phyloP scores from a whole-genome alignment of 2,888 invertebrate genomes.

The Steinernema scapterisci region DNA sequence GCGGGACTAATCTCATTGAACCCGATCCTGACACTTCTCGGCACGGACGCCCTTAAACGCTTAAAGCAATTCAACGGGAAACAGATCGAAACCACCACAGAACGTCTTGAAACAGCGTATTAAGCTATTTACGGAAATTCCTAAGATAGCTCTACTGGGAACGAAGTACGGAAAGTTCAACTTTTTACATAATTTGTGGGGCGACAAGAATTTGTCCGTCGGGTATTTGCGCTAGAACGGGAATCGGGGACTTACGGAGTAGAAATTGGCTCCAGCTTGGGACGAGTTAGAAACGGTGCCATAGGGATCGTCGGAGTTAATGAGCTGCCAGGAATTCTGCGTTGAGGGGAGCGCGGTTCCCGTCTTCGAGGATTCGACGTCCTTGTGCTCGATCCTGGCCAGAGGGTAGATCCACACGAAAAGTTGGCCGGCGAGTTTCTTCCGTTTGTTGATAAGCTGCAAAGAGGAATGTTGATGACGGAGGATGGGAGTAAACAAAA shows the following conservation, averaged over 20 bases:
- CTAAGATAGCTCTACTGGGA: not conserved
- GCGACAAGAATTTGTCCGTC: too few relatives aligned
- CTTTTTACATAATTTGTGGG: too few relatives aligned
- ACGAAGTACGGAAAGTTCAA: too few relatives aligned
- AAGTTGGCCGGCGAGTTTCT: conserved; percentile 13
- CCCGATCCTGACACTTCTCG: too few relatives aligned
- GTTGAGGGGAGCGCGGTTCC: not conserved
- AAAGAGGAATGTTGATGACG: not conserved
- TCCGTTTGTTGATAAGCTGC: not conserved
- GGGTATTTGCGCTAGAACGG: too few relatives aligned
- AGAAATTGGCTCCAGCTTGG: not conserved
- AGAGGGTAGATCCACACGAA: conserved; percentile 19
- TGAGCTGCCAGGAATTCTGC: conserved; percentile 7
- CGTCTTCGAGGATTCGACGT: not conserved
- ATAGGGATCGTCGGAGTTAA: conserved; percentile 14
- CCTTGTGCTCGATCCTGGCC: not conserved
- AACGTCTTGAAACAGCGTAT: too few relatives aligned
- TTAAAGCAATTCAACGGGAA: too few relatives aligned
- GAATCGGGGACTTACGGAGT: not conserved
- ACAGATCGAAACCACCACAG: too few relatives aligned
- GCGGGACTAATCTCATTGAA: too few relatives aligned
- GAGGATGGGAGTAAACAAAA: not conserved
- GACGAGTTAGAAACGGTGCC: not conserved
- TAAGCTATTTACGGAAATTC: not conserved
- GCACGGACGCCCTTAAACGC: too few relatives aligned